Evolutionary conservation across 2,888 invertebrate species (phyloP).

Genomic region (Rotaria magnacalcarata): DNA sequence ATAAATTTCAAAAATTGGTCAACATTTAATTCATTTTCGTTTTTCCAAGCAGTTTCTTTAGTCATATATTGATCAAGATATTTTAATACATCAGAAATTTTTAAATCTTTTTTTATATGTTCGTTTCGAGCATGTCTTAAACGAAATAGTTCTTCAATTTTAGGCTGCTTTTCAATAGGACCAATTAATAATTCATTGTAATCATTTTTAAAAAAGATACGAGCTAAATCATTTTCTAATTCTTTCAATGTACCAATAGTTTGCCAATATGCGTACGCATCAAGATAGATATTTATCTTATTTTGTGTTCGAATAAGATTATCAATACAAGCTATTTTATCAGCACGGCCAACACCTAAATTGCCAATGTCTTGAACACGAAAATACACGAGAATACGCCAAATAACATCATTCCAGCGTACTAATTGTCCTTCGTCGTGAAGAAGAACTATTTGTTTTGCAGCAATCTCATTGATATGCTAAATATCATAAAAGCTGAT

Average conservation of each 20-base stretch:
- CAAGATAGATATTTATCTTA: neutral
- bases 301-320: constrained; percentile 26
- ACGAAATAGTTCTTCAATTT: constrained; percentile 9
- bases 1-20: neutral
- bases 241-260: constrained; percentile 13
- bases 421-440: constrained; percentile 27
- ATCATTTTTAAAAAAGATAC: neutral
- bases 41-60: neutral
- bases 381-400: neutral
- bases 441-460: constrained; percentile 11
- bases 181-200: neutral
- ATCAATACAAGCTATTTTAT: neutral
- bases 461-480: constrained; percentile 33
- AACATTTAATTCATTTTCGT: neutral
- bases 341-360: constrained; percentile 19
- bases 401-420: constrained; percentile 24
- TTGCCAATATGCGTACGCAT: constrained; percentile 1
- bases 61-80: constrained; percentile 36
- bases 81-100: constrained; percentile 23
- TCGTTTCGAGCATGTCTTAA: neutral
- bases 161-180: constrained; percentile 12
- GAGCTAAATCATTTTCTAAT: constrained; percentile 27
- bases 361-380: constrained; percentile 27
- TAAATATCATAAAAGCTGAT: neutral
- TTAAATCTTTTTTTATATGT: neutral